Conservation (phyloP, 1,140 invertebrate genomes). For the Helicorthomorpha holstii region DNA sequence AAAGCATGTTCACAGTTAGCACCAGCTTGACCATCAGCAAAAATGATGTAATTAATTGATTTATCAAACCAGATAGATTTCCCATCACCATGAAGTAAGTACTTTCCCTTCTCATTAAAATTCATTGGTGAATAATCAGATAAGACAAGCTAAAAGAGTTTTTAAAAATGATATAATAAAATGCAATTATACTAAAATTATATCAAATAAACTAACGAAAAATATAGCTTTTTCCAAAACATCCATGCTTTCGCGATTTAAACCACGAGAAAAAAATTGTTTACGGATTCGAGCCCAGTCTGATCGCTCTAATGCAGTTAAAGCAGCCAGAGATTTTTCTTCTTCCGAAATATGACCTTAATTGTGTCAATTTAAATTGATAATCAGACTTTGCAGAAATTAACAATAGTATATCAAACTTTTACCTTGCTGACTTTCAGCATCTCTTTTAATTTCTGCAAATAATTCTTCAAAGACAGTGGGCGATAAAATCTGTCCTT, state of each 20-base stretch:
- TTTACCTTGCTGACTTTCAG: constrained; percentile 22
- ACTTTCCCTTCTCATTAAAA: constrained; percentile 25
- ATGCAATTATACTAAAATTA: too few relatives aligned
- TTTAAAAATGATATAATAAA: too few relatives aligned
- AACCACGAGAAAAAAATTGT: constrained; percentile 24
- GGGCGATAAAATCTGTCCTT: constrained; percentile 25
- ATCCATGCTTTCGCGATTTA: constrained; percentile 28
- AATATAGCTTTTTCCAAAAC: constrained; percentile 28
- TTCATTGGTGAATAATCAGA: constrained; percentile 20
- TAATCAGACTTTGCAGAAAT: not conserved
- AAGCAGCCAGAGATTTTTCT: constrained; percentile 24
- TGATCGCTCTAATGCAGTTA: constrained; percentile 28
- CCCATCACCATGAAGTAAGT: constrained; percentile 29
- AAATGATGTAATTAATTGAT: constrained; percentile 26
- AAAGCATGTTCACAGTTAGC: constrained; percentile 38
- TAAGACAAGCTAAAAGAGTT: constrained; percentile 14
- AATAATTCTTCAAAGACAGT: constrained; percentile 26
- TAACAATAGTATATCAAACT: too few relatives aligned
- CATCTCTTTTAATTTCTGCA: constrained; percentile 30
- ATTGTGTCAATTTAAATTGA: too few relatives aligned
- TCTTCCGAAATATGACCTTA: constrained; percentile 22
- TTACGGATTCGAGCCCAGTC: constrained; percentile 28
- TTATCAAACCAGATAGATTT: constrained; percentile 33
- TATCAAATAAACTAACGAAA: constrained; percentile 26
- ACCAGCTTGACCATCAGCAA: constrained; percentile 30